Evolutionary conservation across 2,113 vertebrate species (phyloP).

Genomic region (Girardinichthys multiradiatus): DNA sequence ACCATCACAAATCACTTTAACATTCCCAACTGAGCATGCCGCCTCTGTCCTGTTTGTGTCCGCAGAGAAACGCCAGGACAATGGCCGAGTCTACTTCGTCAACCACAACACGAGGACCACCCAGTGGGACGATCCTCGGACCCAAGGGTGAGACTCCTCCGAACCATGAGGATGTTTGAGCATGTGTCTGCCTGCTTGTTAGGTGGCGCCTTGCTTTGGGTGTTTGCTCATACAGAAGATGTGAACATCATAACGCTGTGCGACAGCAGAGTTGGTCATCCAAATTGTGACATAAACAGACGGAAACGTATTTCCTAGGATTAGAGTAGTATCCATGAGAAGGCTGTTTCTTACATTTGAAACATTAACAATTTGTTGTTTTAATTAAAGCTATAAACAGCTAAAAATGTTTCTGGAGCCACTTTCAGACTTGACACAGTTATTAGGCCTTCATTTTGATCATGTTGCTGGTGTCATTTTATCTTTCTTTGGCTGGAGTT

Average conservation of each 20-base stretch:
- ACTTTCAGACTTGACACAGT: not conserved
- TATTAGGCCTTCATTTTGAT: not conserved
- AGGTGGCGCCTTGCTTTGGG: slow-evolving; percentile 28
- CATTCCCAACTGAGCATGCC: not conserved
- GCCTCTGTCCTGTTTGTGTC: slow-evolving; percentile 16
- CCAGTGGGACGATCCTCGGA: slow-evolving; percentile 98
- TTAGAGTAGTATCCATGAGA: not conserved
- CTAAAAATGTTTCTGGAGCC: not conserved
- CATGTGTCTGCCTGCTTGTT: slow-evolving; percentile 28
- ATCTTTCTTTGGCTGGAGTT: slow-evolving; percentile 14
- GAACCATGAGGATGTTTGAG: slow-evolving; percentile 3
- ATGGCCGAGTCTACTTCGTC: slow-evolving; percentile 96
- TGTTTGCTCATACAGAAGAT: slow-evolving; percentile 35
- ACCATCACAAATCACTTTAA: not conserved
- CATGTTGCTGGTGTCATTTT: not conserved
- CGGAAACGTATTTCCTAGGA: not conserved
- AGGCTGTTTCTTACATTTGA: not conserved
- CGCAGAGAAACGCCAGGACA: slow-evolving; percentile 97
- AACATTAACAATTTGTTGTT: no score
- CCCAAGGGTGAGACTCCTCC: slow-evolving; percentile 95
- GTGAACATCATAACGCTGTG: slow-evolving; percentile 3
- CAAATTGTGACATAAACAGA: not conserved
- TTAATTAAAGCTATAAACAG: not conserved
- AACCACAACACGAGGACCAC: slow-evolving; percentile 99
- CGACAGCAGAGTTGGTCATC: slow-evolving; percentile 2